Evolutionary conservation across 2,888 invertebrate genomes (phyloP), one percentile per base, ranked within the genome.

Genomic region (Zhuqinia jingwanae): DNA sequence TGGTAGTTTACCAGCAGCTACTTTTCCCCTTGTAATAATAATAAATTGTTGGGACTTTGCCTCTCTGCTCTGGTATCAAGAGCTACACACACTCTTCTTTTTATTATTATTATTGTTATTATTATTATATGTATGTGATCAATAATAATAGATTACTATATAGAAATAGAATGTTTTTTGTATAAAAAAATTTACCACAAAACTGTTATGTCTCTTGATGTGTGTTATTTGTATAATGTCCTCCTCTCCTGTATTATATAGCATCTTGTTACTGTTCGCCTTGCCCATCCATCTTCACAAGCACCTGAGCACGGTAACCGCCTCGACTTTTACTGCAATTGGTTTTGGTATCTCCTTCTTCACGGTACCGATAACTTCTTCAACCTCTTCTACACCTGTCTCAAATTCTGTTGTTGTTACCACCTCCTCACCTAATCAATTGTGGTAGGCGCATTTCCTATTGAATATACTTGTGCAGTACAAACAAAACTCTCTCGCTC

Each of bases 401-500:
- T 88, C 87, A 85, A 81, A 81, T 83, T 85, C 88, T 87, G 79
- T 89, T 87, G 85, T 85, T 85, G 86, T 86, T 86, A 81, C 86
- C 85, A 85, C 85, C 81, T 77, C 86, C 84, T 85, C 88, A 88
- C 85, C 80, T 65, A 89, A 80, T 89, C 87, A 89, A 85, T 87
- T 85, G 85, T 87, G 89, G 89, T 89, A 89, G 87, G 89, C 89
- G 85, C 70, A 85, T 85, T 87, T 79, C 88, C 83, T 82, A 50
- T 87, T 36, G 36, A 73, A 79, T 75, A 50, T 86, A 81, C 60
- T 56, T 56, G 58, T 86, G 63, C 65, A 56, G 68, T 79, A 58
- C 58, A 68, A 56, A n/a, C n/a, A n/a, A n/a, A n/a, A n/a, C n/a
- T n/a, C n/a, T n/a, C 76, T 60, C 50, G 68, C 79, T 85, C 50